Percentiles rank a stretch among this genome's conserved stretches.
phyloP scores from a whole-genome alignment of 2,113 vertebrate species.

The Garra rufa region DNA sequence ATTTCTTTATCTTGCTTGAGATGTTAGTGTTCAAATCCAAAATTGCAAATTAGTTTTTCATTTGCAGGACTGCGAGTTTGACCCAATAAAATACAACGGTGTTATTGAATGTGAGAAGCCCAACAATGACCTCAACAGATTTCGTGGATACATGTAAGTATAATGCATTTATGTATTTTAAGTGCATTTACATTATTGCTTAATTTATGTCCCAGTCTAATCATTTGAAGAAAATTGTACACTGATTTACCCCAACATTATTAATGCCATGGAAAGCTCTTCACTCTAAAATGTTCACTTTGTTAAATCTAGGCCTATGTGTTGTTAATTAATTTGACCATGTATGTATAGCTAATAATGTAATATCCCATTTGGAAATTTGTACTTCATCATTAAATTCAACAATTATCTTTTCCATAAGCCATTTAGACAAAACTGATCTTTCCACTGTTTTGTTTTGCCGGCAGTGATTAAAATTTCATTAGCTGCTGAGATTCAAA shows the following conservation, averaged over 20 bases:
- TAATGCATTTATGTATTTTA: conserved; percentile 13
- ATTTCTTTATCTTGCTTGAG: neutral
- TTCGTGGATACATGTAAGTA: conserved; percentile 96
- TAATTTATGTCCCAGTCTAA: neutral
- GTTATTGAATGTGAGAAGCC: conserved; percentile 97
- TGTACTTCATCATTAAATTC: neutral
- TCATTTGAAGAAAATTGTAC: too few relatives aligned
- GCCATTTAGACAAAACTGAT: neutral
- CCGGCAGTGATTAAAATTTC: conserved; percentile 31
- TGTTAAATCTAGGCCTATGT: neutral
- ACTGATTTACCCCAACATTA: too few relatives aligned
- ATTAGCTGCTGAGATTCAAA: conserved; percentile 31
- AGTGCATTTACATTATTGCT: neutral
- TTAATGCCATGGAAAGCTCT: neutral
- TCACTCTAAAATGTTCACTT: neutral
- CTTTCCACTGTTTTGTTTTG: neutral
- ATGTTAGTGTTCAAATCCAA: neutral
- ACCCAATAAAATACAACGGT: conserved; percentile 91
- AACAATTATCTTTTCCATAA: neutral
- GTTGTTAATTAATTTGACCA: neutral
- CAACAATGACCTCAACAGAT: conserved; percentile 94
- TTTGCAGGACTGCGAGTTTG: conserved; percentile 92
- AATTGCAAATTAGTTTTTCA: conserved; percentile 8
- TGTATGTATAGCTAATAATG: neutral
- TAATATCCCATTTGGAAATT: neutral